These are phyloP conservation scores for Drosophila algonquin DNA, from an alignment of 2,888 invertebrate species.

Conservation along the genomic window DNA sequence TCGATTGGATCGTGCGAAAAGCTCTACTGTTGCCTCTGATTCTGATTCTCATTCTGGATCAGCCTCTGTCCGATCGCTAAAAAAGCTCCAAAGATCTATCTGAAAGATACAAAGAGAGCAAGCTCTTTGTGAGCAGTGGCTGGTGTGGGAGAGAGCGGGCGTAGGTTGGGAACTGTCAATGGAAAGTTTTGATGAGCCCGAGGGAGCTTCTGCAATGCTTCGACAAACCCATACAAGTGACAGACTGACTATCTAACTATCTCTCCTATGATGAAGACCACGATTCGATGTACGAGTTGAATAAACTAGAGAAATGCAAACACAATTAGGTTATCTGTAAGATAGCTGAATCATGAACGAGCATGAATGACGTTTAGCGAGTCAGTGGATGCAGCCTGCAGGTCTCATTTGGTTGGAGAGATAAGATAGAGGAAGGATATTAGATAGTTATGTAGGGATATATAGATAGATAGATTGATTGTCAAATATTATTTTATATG, in stretches of 20 bases:
- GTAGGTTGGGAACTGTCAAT: background rate
- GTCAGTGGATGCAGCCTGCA: no score
- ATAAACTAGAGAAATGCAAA: no score
- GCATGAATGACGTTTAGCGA: no score
- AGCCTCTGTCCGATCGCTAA: background rate
- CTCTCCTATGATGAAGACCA: no score
- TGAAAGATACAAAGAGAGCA: background rate
- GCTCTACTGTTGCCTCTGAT: background rate
- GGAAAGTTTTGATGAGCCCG: background rate
- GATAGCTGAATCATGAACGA: background rate
- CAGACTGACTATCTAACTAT: background rate
- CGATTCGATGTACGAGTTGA: background rate
- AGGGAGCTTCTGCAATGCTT: background rate
- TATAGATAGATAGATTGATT: background rate
- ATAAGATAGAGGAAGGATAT: no score
- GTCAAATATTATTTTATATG: background rate
- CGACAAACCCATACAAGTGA: background rate
- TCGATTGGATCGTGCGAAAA: background rate
- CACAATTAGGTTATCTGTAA: background rate
- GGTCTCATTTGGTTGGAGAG: no score
- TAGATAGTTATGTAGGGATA: background rate
- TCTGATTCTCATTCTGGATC: background rate
- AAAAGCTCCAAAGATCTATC: background rate
- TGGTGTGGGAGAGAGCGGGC: background rate
- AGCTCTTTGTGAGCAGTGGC: background rate